phyloP scores from a whole-genome alignment of 2,113 vertebrate genomes.

The Uria lomvia region DNA sequence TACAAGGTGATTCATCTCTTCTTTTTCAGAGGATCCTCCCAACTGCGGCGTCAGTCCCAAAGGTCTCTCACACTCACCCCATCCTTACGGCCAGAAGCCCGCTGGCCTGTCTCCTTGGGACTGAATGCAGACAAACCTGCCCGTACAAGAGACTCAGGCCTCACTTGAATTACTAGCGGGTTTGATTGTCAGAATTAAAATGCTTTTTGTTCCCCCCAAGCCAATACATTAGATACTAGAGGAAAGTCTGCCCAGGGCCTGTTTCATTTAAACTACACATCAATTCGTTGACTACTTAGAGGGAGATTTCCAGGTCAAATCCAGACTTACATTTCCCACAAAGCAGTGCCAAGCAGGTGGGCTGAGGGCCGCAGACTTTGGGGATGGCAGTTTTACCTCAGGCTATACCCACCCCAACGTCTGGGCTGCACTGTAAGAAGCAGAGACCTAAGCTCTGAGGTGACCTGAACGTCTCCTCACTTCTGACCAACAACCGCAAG shows the following conservation, averaged over 20 bases:
- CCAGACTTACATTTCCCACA: neutral
- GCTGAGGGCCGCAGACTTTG: neutral
- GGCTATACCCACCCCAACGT: neutral
- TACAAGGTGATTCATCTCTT: neutral
- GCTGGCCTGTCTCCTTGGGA: neutral
- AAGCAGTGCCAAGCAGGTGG: neutral
- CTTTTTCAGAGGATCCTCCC: neutral
- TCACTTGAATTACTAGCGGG: neutral
- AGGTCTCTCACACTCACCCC: neutral
- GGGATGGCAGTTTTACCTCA: neutral
- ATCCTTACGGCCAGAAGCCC: neutral
- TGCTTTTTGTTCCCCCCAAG: neutral
- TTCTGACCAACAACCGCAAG: neutral
- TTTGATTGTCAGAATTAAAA: neutral
- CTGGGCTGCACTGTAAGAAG: neutral
- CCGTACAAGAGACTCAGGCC: neutral
- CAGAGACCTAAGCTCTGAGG: neutral
- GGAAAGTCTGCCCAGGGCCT: neutral
- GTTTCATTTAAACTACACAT: neutral
- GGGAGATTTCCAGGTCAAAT: neutral
- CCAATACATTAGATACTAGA: neutral
- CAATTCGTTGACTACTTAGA: neutral
- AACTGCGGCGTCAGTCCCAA: neutral
- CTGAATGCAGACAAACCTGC: rapidly evolving
- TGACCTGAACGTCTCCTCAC: neutral